Evolutionary conservation across 2,113 vertebrate species (phyloP).

Genomic region (Isurus oxyrinchus): DNA sequence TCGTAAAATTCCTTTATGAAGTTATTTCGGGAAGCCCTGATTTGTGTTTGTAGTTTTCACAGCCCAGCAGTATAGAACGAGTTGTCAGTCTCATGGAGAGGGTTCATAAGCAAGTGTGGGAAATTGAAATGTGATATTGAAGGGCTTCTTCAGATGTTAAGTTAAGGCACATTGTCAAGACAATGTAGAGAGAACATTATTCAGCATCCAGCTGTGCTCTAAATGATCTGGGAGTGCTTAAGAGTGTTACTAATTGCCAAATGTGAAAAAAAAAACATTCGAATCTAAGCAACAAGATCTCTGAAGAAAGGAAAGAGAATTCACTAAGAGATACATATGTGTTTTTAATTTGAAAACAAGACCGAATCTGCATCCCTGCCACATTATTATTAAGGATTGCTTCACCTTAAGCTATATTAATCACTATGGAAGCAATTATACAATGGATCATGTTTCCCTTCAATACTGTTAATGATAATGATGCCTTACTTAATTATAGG

Average conservation of each 20-base stretch:
- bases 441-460: not conserved
- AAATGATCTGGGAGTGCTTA: not conserved
- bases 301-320: not conserved
- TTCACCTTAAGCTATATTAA: not conserved
- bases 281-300: not conserved
- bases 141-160: not conserved
- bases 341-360: not conserved
- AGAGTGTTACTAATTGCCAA: not conserved
- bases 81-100: not conserved
- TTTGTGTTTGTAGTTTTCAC: not conserved
- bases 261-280: not conserved
- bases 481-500: not conserved
- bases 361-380: not conserved
- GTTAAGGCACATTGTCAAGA: not conserved
- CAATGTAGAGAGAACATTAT: not conserved
- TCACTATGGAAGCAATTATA: not conserved
- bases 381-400: not conserved
- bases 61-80: not conserved
- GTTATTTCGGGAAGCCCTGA: not conserved
- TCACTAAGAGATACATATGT: not conserved
- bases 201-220: not conserved
- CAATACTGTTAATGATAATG: not conserved
- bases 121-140: slow-evolving; percentile 16
- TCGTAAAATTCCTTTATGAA: not conserved
- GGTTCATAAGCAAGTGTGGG: not conserved